phyloP scores from a whole-genome alignment of 1,140 invertebrate species.

The Diabrotica undecimpunctata region DNA sequence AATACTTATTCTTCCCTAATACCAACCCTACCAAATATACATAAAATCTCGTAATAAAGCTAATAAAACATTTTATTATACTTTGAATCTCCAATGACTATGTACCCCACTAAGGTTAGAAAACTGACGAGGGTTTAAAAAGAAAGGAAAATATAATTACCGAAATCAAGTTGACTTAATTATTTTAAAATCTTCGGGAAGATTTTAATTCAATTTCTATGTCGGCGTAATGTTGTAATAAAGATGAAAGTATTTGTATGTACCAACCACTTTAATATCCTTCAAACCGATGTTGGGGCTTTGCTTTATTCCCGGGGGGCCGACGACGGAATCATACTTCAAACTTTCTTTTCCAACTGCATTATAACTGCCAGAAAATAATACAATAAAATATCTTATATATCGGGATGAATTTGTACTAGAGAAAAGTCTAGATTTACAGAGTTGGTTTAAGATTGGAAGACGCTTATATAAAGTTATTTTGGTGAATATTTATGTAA shows the following conservation, averaged over 20 bases:
- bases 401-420: conserved; percentile 4
- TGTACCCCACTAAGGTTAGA: no score
- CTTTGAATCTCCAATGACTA: no score
- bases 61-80: no score
- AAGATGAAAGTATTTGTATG: conserved; percentile 22
- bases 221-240: conserved; percentile 9
- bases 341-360: conserved; percentile 22
- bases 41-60: no score
- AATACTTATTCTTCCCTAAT: no score
- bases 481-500: no score
- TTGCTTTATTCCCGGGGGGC: conserved; percentile 13
- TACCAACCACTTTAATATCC: conserved; percentile 18
- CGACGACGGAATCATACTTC: conserved; percentile 15
- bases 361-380: conserved; percentile 11
- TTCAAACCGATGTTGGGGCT: conserved; percentile 14
- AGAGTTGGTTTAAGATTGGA: neutral
- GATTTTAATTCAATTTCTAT: conserved; percentile 8
- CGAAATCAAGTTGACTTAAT: conserved; percentile 14
- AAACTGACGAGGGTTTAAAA: neutral
- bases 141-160: conserved; percentile 14
- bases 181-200: conserved; percentile 12
- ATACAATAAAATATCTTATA: conserved; percentile 10
- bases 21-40: no score
- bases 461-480: no score
- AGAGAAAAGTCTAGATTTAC: neutral